phyloP scores from a whole-genome alignment of 2,797 vertebrate species.

The Pelodytes ibericus region DNA sequence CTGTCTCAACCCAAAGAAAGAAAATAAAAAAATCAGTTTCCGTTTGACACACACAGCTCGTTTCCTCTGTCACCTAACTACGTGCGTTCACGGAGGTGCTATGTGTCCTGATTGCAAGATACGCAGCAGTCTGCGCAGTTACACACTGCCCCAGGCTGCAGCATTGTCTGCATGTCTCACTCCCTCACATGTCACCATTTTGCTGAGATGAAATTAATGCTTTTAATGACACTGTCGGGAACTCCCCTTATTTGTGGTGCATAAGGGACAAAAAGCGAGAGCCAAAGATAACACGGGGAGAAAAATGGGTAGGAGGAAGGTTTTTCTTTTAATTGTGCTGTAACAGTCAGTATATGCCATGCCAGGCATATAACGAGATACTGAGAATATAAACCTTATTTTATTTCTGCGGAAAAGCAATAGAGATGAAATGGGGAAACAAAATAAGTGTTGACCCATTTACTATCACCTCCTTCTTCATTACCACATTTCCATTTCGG shows the following conservation, averaged over 20 bases:
- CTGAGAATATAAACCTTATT: conserved; percentile 9
- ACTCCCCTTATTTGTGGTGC: conserved; percentile 10
- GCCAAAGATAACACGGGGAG: neutral
- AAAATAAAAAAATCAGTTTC: conserved; percentile 6
- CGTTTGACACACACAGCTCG: conserved; percentile 11
- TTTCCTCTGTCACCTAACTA: conserved; percentile 15
- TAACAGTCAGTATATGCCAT: neutral
- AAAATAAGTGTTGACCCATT: neutral
- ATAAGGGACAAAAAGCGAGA: conserved; percentile 5
- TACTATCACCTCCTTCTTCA: conserved; percentile 9
- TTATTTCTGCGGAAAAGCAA: neutral
- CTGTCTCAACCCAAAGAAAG: neutral
- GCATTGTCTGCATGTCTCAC: no score
- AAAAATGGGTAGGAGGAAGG: conserved; percentile 16
- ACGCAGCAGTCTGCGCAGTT: no score
- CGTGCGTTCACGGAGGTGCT: no score
- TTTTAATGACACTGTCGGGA: conserved; percentile 12
- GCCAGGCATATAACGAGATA: neutral
- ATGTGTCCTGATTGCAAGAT: no score
- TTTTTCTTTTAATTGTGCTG: no score
- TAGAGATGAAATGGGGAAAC: neutral
- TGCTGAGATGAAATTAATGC: neutral
- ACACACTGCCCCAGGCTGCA: no score
- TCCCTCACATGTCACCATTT: neutral
- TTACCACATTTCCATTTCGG: conserved; percentile 40